These are phyloP conservation scores for Drosophila nigritarsus DNA, from an alignment of 2,888 invertebrate genomes.

Conservation along the genomic window DNA sequence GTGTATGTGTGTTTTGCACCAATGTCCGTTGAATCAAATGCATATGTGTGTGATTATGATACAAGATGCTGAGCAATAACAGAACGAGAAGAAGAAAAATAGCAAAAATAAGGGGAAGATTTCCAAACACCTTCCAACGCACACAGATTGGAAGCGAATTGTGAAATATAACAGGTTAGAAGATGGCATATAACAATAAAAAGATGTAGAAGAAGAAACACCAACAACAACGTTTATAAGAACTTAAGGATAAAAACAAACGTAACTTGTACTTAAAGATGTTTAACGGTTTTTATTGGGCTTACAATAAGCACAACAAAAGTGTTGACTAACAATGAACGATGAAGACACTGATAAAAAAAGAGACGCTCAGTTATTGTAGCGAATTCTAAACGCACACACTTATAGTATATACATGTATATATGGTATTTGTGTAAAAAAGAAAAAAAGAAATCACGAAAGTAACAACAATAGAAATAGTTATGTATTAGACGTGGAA, in stretches of 20 bases:
- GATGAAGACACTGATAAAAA: constrained; percentile 7
- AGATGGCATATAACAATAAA: background rate
- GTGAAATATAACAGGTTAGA: background rate
- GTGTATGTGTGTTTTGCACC: background rate
- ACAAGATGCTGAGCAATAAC: background rate
- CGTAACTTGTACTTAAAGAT: constrained; percentile 48
- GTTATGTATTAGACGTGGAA: constrained; percentile 3
- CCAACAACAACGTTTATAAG: constrained; percentile 7
- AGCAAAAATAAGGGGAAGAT: background rate
- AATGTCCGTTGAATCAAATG: constrained; percentile 15
- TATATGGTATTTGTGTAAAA: constrained; percentile 10
- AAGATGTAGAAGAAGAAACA: constrained; percentile 1
- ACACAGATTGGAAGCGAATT: constrained; percentile 2
- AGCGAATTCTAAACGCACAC: background rate
- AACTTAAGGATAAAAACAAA: constrained; percentile 27
- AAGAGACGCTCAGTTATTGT: constrained; percentile 14
- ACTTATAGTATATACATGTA: background rate
- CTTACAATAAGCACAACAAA: constrained; percentile 49
- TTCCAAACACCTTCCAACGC: constrained; percentile 1
- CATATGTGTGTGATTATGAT: background rate
- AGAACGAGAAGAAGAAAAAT: background rate
- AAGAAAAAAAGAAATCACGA: background rate
- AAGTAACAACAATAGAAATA: background rate
- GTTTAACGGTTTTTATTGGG: constrained; percentile 67
- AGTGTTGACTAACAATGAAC: background rate